Percentiles rank a stretch among this genome's conserved stretches.
phyloP scores from a whole-genome alignment of 2,888 invertebrate genomes.

The Caenorhabditis sp. region DNA sequence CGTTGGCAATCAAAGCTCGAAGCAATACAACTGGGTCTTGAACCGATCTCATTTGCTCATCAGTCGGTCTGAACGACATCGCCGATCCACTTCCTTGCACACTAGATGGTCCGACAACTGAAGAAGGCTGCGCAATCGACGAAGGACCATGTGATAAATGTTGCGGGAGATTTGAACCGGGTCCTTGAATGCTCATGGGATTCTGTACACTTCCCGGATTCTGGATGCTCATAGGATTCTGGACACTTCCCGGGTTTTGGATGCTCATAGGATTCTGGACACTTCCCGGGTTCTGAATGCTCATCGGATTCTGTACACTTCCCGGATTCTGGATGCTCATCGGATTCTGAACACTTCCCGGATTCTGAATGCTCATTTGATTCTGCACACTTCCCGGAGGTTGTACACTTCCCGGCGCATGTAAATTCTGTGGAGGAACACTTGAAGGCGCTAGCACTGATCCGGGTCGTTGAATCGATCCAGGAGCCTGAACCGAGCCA shows the following conservation, averaged over 20 bases:
- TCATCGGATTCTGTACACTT: slow-evolving; percentile 1
- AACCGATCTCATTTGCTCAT: slow-evolving; percentile 34
- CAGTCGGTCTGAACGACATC: slow-evolving; percentile 10
- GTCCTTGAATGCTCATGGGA: not conserved
- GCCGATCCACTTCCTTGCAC: not conserved
- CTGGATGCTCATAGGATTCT: slow-evolving; percentile 5
- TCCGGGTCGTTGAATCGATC: slow-evolving; percentile 20
- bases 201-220: not conserved
- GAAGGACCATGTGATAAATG: slow-evolving; percentile 7
- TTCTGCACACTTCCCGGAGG: slow-evolving; percentile 5
- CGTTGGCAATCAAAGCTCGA: slow-evolving; percentile 22
- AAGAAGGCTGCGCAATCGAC: slow-evolving; percentile 24
- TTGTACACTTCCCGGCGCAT: not conserved
- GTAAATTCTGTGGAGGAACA: not conserved
- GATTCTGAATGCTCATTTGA: not conserved
- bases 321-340: not conserved
- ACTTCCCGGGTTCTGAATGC: not conserved
- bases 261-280: not conserved
- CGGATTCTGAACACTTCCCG: not conserved
- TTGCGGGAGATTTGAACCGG: not conserved
- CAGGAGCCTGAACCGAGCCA: slow-evolving; percentile 11
- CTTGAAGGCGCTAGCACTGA: not conserved
- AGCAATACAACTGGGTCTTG: slow-evolving; percentile 32
- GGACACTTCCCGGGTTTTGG: slow-evolving; percentile 13
- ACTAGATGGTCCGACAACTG: not conserved